Percentiles rank a stretch among this genome's conserved stretches.
phyloP scores from a whole-genome alignment of 2,113 vertebrate genomes.

The Chlorodrepanis virens region DNA sequence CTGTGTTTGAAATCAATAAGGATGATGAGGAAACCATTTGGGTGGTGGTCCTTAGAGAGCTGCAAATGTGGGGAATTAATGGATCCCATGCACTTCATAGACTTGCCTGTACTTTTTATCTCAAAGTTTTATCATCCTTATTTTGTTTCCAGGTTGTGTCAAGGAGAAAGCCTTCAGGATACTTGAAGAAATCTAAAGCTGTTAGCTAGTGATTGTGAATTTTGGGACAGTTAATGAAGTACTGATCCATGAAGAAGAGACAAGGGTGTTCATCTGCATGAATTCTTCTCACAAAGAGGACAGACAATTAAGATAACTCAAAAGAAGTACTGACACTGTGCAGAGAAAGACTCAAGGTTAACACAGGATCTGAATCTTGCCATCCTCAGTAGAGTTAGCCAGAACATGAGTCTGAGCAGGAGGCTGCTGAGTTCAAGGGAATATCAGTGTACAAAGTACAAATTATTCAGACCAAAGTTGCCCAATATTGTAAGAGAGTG shows the following conservation, averaged over 20 bases:
- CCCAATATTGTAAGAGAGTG: neutral
- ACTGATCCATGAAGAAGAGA: neutral
- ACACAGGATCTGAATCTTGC: neutral
- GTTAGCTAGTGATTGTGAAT: neutral
- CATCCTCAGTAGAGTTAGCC: neutral
- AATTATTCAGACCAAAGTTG: neutral
- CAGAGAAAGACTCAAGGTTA: neutral
- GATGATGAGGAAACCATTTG: neutral
- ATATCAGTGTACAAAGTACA: neutral
- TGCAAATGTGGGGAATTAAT: neutral
- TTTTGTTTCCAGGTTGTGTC: neutral
- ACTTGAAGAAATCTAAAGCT: neutral
- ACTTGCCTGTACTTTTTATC: neutral
- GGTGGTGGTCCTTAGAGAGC: neutral
- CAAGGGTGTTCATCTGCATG: neutral
- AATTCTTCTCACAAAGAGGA: neutral
- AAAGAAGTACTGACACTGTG: neutral
- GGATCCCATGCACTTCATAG: neutral
- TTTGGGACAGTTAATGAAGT: neutral
- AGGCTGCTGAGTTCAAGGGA: neutral
- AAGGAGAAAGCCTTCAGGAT: neutral
- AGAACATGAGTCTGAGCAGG: neutral
- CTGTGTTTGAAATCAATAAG: neutral
- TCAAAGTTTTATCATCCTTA: neutral
- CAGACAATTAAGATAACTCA: neutral